Base-by-base conservation (phyloP, 1,140 invertebrate species). In the Telenomus remus region DNA sequence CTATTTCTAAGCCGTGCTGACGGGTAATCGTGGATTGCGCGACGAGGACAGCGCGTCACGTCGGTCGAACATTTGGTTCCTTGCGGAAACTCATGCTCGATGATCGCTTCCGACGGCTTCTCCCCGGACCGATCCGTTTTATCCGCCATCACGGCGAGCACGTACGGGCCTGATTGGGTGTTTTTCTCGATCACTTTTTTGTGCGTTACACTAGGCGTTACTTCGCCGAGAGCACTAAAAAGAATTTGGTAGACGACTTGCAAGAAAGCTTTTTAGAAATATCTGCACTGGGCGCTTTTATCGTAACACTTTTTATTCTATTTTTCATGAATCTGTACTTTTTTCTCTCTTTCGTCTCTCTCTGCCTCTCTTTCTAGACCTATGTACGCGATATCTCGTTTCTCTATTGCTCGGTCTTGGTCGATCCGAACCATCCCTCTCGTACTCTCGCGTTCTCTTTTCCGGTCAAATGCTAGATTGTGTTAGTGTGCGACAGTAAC, bases 1-100 rank as follows among this genome's bases (percentile, higher is more conserved):
- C 73, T 87, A 86, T 87, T 86, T 87, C 85, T 86, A 87, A 85
- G 50, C 55, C 49, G 57, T 43, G 66, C 70, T 72, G 68, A 68
- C 63, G 74, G 74, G 72, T 72, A 72, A 77, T 59, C 39, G 16
- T n/a, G 65, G 60, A 54, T 50, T 60, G 56, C 54, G 37, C 56
- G 65, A 65, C 47, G 56, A 46, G 64, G 61, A 46, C 16, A 37
- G 1, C 8, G 47, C 51, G 57, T 68, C 71, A 66, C 15, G 47
- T 59, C 53, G 68, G 15, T 13, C 53, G 64, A 69, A 64, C 64
- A 75, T 75, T 75, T 64, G 53, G 64, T 69, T 59, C 54, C 53
- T 59, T 69, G 37, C 43, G 54, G 53, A 76, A 70, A 65, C 72
- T 60, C 65, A 65, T 76, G 65, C 54, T 60, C 64, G 64, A 63